Evolutionary conservation across 1,140 invertebrate species (phyloP).

Genomic region (Lysiphlebus fabarum): DNA sequence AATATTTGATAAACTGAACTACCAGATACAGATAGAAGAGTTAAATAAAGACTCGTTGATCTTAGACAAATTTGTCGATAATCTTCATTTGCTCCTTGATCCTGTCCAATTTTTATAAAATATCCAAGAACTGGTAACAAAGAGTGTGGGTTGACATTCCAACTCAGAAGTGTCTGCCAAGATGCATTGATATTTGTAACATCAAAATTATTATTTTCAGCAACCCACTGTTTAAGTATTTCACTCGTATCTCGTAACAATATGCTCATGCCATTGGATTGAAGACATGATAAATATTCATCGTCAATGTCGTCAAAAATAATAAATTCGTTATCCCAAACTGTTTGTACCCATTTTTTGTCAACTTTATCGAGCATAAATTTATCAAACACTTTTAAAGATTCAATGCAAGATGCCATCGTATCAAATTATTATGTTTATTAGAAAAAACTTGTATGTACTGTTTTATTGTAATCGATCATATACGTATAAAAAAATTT

Average conservation of each 20-base stretch:
- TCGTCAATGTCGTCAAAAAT: constrained; percentile 50
- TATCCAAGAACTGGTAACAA: constrained; percentile 57
- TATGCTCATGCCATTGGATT: constrained; percentile 42
- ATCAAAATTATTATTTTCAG: constrained; percentile 21
- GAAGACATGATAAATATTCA: constrained; percentile 49
- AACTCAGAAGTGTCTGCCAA: constrained; percentile 56
- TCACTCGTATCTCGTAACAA: constrained; percentile 41
- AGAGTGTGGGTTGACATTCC: constrained; percentile 52
- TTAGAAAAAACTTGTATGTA: constrained; percentile 25
- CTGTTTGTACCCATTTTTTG: constrained; percentile 52
- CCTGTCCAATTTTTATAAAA: constrained; percentile 54
- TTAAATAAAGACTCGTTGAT: constrained; percentile 54
- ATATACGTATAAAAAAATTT: no score
- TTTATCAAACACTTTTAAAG: constrained; percentile 39
- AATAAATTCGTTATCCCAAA: constrained; percentile 56
- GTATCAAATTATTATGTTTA: constrained; percentile 5
- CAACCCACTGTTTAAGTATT: constrained; percentile 40
- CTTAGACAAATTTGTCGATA: constrained; percentile 45
- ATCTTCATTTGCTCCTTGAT: constrained; percentile 39
- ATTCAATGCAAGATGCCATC: constrained; percentile 35
- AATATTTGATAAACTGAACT: constrained; percentile 60
- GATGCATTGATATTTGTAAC: constrained; percentile 30
- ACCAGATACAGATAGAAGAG: constrained; percentile 55
- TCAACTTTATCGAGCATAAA: constrained; percentile 47
- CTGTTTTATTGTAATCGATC: no score